A percentile compares a stretch with the other conserved stretches of the same genome.
These are phyloP conservation scores for Limnephilus rhombicus DNA, from an alignment of 2,888 invertebrate genomes.

Conservation along the genomic window DNA sequence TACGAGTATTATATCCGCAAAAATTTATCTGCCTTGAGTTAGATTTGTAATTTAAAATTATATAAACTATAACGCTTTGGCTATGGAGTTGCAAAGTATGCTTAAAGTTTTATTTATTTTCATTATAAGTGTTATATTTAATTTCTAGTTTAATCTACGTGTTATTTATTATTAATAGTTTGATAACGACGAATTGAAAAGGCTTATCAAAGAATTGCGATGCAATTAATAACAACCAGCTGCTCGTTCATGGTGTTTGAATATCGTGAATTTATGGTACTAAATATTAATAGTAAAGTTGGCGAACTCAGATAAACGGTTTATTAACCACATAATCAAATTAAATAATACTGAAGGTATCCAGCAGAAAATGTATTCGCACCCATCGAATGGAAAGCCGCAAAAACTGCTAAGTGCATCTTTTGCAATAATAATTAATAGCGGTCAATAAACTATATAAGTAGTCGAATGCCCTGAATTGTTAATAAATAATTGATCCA, in stretches of 20 bases:
- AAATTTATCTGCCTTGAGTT: neutral
- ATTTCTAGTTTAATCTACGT: neutral
- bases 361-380: constrained; percentile 37
- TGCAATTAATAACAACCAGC: neutral
- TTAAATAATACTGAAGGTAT: constrained; percentile 1
- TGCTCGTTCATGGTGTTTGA: neutral
- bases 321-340: neutral
- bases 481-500: neutral
- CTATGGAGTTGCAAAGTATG: too few species aligned
- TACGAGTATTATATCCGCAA: neutral
- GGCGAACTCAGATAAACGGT: neutral
- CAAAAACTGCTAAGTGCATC: constrained; percentile 23
- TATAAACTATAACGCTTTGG: too few species aligned
- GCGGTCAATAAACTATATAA: constrained; percentile 21
- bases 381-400: constrained; percentile 8
- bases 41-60: too few species aligned
- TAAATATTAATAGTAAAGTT: neutral
- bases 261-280: neutral
- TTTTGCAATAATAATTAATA: neutral
- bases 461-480: neutral
- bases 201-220: neutral
- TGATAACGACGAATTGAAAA: neutral
- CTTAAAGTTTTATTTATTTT: neutral
- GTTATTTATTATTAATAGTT: neutral
- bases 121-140: neutral